These are phyloP conservation scores for Xiphias gladius DNA, from an alignment of 2,113 vertebrate genomes.

Conservation along the genomic window DNA sequence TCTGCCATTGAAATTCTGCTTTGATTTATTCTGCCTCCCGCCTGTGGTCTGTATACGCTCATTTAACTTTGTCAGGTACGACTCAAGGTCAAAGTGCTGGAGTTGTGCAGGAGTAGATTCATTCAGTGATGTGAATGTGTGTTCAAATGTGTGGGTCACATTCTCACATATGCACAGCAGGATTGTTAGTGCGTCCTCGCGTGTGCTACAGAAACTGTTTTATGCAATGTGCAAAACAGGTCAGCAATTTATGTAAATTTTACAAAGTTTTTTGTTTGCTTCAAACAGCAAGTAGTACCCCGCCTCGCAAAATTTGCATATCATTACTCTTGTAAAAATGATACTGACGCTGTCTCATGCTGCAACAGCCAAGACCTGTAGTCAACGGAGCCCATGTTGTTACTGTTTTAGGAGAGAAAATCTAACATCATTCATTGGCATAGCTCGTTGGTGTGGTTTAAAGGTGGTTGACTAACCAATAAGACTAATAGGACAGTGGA, in stretches of 20 bases:
- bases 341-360: neutral
- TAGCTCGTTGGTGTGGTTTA: no score
- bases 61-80: conserved; percentile 25
- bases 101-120: conserved; percentile 1
- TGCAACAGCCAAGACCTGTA: neutral
- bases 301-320: conserved; percentile 5
- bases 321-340: neutral
- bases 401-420: neutral
- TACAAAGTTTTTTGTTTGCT: neutral
- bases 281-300: conserved; percentile 3
- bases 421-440: neutral
- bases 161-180: neutral
- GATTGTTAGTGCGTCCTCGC: conserved; percentile 9
- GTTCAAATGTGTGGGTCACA: neutral
- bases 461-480: no score
- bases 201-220: conserved; percentile 6
- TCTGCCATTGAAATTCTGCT: conserved; percentile 25
- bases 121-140: neutral
- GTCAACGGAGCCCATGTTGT: neutral
- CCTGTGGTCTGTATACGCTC: conserved; percentile 1
- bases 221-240: conserved; percentile 39
- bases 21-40: conserved; percentile 23
- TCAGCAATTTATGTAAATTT: conserved; percentile 42
- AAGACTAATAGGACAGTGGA: no score
- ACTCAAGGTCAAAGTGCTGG: conserved; percentile 35